Percentiles rank a stretch among this genome's conserved stretches.
phyloP scores from a whole-genome alignment of 2,888 invertebrate species.

The Camptogramma bilineatum region DNA sequence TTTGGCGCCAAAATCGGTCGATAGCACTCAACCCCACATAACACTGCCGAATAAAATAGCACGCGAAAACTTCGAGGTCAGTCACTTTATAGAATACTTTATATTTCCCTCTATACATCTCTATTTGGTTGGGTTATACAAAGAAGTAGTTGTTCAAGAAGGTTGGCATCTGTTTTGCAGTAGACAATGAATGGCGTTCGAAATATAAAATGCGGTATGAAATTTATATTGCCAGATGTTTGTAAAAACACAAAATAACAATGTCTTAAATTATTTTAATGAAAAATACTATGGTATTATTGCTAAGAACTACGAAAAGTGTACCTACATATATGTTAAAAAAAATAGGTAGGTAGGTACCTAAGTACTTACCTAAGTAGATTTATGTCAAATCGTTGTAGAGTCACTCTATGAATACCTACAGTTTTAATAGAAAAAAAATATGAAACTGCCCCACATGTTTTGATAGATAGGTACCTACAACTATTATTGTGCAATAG shows the following conservation, averaged over 20 bases:
- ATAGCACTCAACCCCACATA: slow-evolving; percentile 26
- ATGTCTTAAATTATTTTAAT: too few species aligned
- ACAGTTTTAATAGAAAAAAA: too few species aligned
- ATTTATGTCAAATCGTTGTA: too few species aligned
- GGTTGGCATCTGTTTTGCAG: slow-evolving; percentile 20
- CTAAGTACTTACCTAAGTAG: too few species aligned
- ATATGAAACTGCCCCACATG: too few species aligned
- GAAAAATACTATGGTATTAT: too few species aligned
- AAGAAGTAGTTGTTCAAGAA: slow-evolving; percentile 19
- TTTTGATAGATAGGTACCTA: too few species aligned
- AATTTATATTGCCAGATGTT: slow-evolving; percentile 7
- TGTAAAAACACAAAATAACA: neutral
- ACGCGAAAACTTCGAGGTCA: neutral
- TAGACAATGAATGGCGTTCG: slow-evolving; percentile 9
- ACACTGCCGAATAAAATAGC: slow-evolving; percentile 21
- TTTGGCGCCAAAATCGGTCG: slow-evolving; percentile 34
- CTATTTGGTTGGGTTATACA: slow-evolving; percentile 12
- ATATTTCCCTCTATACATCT: neutral
- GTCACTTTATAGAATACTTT: neutral
- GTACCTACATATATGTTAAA: too few species aligned
- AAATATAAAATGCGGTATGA: slow-evolving; percentile 9
- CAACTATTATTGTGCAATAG: slow-evolving; percentile 5
- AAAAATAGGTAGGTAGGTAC: too few species aligned
- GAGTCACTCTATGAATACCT: too few species aligned
- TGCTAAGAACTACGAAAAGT: too few species aligned